A percentile compares a stretch with the other conserved stretches of the same genome.
These are phyloP conservation scores for Byasa hedistus DNA, from an alignment of 2,888 invertebrate species.

Conservation along the genomic window DNA sequence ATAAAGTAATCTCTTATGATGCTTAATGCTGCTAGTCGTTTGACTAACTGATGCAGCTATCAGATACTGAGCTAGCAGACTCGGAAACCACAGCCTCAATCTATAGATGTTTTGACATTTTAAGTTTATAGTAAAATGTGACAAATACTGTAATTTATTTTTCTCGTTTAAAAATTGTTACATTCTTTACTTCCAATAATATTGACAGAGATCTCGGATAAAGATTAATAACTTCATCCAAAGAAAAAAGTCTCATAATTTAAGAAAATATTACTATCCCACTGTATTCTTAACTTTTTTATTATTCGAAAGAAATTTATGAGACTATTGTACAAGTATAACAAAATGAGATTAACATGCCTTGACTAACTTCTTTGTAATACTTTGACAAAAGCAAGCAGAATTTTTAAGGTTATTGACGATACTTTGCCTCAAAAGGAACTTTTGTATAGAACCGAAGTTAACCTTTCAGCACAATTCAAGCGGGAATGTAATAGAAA, in stretches of 20 bases:
- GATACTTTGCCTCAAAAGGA: conserved; percentile 9
- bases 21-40: too few relatives aligned
- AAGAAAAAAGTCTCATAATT: neutral
- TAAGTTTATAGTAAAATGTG: too few relatives aligned
- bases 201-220: neutral
- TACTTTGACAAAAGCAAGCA: conserved; percentile 19
- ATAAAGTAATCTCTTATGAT: too few relatives aligned
- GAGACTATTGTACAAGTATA: conserved; percentile 8
- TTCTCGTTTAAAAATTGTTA: too few relatives aligned
- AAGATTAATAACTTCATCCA: neutral
- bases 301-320: neutral
- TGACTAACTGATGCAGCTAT: too few relatives aligned
- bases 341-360: conserved; percentile 12
- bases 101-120: too few relatives aligned
- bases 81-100: too few relatives aligned
- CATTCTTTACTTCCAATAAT: neutral
- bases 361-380: conserved; percentile 14
- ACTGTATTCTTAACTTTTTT: neutral
- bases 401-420: conserved; percentile 22
- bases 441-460: conserved; percentile 9
- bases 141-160: too few relatives aligned
- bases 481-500: neutral
- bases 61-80: too few relatives aligned
- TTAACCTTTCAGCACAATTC: conserved; percentile 10
- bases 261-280: neutral